Conservation (phyloP, 2,888 invertebrate genomes). For the Himalopsyche kuldschensis region DNA sequence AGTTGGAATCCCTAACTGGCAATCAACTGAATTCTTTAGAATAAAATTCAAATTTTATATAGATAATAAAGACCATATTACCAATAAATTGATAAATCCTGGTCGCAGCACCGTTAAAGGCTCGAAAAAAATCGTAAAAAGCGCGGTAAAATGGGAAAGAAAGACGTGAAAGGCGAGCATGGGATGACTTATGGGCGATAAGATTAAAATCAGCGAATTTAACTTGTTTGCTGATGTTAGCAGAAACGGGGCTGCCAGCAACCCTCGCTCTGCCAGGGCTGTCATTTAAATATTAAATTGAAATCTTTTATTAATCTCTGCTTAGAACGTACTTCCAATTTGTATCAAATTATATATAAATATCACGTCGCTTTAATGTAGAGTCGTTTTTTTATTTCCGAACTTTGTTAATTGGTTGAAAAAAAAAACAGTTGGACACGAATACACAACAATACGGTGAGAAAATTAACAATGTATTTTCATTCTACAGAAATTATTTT, state of each 20-base stretch:
- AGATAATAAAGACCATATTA: too few relatives aligned
- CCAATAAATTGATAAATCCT: neutral
- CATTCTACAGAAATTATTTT: too few relatives aligned
- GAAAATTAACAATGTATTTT: too few relatives aligned
- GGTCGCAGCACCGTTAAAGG: neutral
- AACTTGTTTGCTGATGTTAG: slow-evolving; percentile 1
- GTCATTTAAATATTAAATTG: neutral
- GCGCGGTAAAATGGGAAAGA: neutral
- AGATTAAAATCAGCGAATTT: slow-evolving; percentile 7
- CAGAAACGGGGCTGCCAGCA: neutral
- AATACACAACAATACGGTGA: too few relatives aligned
- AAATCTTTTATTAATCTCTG: neutral
- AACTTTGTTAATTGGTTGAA: too few relatives aligned
- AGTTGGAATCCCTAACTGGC: too few relatives aligned
- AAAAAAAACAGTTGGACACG: too few relatives aligned
- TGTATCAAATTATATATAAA: too few relatives aligned
- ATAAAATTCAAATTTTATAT: too few relatives aligned
- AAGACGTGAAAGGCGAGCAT: slow-evolving; percentile 2
- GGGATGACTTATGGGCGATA: slow-evolving; percentile 6
- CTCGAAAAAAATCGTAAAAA: neutral
- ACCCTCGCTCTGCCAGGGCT: neutral
- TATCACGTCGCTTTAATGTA: too few relatives aligned
- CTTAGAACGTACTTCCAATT: neutral
- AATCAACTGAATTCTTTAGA: too few relatives aligned
- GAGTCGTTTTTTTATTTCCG: too few relatives aligned